Base-by-base conservation (phyloP, 2,888 invertebrate genomes). In the Netelia virgata region DNA sequence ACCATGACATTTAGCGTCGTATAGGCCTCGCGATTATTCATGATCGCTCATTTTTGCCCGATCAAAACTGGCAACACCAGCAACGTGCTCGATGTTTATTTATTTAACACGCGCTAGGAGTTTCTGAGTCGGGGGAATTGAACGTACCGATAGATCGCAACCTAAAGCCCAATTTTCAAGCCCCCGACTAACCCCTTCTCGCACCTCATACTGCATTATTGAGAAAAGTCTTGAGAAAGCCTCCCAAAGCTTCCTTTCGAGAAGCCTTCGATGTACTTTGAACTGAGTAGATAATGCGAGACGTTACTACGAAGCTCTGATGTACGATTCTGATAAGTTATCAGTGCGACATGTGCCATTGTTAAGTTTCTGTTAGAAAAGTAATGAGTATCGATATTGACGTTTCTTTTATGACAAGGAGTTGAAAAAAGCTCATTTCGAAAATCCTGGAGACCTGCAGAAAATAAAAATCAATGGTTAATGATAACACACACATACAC, bases 21-120 rank as follows among this genome's bases (percentile, higher is more conserved):
- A 36, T 36, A 9, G 47, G 47, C 47, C 5, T 28, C 6, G 28
- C 36, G 61, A 28, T 63, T 63, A 63, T 63, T 63, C 61, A 63
- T 14, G 61, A 63, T 36, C 6, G 61, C 61, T 63, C 28, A 14
- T 36, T 63, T 63, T 36, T 63, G 28, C 36, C 28, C n/a, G 61
- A 28, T 47, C 47, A 14, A 14, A 47, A 47, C 10, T 47, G 47
- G 14, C 2, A 63, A 63, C 14, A 36, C 61, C 14, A 6, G 8
- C 1, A 20, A 10, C 10, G 3, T 20, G 28, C 28, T 3, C 6
- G 8, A 1, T 14, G 61, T 36, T 63, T 28, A 63, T 36, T 36
- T 63, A 63, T 63, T 63, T 3, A 63, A 36, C 11, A 36, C 36
- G 11, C 36, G 28, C n/a, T 63, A 36, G 36, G 14, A 36, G 61